Conservation (phyloP, 1,140 invertebrate genomes). For the Sinonovacula constricta region DNA sequence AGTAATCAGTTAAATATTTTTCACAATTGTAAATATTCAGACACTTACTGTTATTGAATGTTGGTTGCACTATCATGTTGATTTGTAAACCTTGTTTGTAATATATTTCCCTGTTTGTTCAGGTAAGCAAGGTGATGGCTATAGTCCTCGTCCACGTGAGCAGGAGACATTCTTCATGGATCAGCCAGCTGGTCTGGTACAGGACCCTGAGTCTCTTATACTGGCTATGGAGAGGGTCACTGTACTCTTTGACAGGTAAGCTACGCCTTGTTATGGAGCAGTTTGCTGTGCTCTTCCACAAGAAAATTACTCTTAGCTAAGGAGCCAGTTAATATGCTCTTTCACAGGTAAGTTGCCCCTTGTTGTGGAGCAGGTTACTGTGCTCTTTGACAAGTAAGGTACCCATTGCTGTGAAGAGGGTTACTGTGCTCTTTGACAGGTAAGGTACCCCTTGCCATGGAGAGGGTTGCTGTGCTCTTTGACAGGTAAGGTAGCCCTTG, state of each 20-base stretch:
- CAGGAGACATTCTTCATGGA: conserved; percentile 56
- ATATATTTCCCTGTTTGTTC: too few species aligned
- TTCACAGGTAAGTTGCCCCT: too few species aligned
- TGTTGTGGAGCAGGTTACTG: conserved; percentile 89
- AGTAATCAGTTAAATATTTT: too few species aligned
- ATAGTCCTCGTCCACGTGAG: conserved; percentile 66
- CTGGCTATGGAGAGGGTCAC: conserved; percentile 90
- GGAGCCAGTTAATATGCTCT: too few species aligned
- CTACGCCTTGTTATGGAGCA: neutral
- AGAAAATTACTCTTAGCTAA: too few species aligned
- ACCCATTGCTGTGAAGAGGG: too few species aligned
- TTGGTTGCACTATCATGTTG: neutral
- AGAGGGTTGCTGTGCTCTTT: conserved; percentile 90
- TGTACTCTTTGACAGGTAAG: conserved; percentile 88
- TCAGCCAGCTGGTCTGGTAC: conserved; percentile 55
- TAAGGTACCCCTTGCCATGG: conserved; percentile 88
- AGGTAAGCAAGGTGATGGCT: conserved; percentile 79
- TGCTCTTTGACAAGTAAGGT: conserved; percentile 88
- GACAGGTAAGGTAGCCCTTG: too few species aligned
- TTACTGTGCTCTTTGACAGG: too few species aligned
- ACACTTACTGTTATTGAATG: neutral
- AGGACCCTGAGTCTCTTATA: conserved; percentile 87
- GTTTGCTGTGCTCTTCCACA: too few species aligned
- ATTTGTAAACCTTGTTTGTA: too few species aligned
- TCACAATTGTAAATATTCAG: too few species aligned